Base-by-base conservation (phyloP, 2,113 vertebrate genomes). In the Pelodiscus sinensis region DNA sequence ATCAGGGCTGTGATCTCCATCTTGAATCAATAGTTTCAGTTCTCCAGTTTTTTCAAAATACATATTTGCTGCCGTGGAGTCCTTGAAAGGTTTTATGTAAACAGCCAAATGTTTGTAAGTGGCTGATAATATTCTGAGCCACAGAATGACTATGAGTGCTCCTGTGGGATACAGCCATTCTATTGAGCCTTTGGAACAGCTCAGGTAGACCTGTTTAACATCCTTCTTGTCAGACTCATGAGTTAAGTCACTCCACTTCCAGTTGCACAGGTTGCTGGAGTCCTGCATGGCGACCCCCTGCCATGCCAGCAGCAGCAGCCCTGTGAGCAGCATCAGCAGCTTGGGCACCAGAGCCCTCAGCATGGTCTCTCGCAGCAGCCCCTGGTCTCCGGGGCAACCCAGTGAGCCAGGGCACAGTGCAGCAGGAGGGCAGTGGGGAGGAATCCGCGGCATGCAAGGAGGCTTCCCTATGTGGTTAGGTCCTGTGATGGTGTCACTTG, bases 141-240 rank as follows among this genome's bases (percentile, higher is more conserved):
- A 96, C 84, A 99, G 98, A 98, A 99, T 99, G 97, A 99, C 98
- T 4, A 99, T 99, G 97, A 99, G 98, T 1, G 99, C 99, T 27
- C 99, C 99, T 0, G 99, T 99, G 21, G 99, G 99, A 96, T 99
- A 99, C 94, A 99, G 98, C 99, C 99, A 99, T 95, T 99, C 99
- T 93, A 99, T 98, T 0, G 98, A 97, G 27, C 99, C 99, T 79
- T 99, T 98, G 0, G 99, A 98, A 90, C 99, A 99, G 91, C 99
- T 99, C 82, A 99, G 98, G 96, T 99, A 99, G 95, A 99, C 99
- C 98, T 99, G 99, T 92, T 99, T 99, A 92, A 99, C 99, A 83
- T 99, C 99, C 97, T 99, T 98, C 94, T 98, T 96, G 97, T 99
- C 99, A 51, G 98, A 98, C 96, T 99, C 99, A 0, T 99, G 99